Base-by-base conservation (phyloP, 2,113 vertebrate species). In the Labeo catla region DNA sequence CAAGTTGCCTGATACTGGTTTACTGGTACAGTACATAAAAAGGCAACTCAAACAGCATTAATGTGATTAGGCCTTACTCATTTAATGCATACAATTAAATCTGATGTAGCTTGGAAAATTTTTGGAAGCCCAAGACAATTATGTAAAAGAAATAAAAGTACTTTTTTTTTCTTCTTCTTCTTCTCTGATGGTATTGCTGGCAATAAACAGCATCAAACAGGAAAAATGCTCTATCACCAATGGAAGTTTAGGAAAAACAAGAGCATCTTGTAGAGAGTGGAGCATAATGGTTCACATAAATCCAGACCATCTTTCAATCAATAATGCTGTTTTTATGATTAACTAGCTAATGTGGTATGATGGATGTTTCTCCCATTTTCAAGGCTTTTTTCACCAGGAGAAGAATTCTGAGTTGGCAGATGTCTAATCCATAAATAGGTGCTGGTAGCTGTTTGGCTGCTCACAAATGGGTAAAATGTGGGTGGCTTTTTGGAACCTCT, bases 351-450 rank as follows among this genome's bases (percentile, higher is more conserved):
- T 93, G 93, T 92, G 89, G 90, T 88, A 90, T 94, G 93, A 94
- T 94, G 91, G 93, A 94, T 93, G 92, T 92, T 88, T 88, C 89
- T 88, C 87, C 87, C 76, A 82, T 91, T 93, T 91, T 89, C 88
- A 45, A 76, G 47, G 76, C 88, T 93, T 92, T 87, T 84, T 93
- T 91, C 83, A 82, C 47, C 86, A 73, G 84, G 83, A 28, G 81
- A 93, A 90, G 93, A 94, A 93, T 93, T 92, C 91, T 86, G 91
- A 65, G 89, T 88, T 93, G 93, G 94, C 93, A 93, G 92, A 86
- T 91, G 92, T 89, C 63, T 89, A 91, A 90, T 93, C 93, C 93
- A 92, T 93, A 94, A 95, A 94, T 94, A 93, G 91, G 93, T 95
- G 93, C 92, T 93, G 92, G 91, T 94, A 92, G 91, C 88, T 90